Conservation (phyloP, 2,113 vertebrate genomes). For the Nibea coibor region DNA sequence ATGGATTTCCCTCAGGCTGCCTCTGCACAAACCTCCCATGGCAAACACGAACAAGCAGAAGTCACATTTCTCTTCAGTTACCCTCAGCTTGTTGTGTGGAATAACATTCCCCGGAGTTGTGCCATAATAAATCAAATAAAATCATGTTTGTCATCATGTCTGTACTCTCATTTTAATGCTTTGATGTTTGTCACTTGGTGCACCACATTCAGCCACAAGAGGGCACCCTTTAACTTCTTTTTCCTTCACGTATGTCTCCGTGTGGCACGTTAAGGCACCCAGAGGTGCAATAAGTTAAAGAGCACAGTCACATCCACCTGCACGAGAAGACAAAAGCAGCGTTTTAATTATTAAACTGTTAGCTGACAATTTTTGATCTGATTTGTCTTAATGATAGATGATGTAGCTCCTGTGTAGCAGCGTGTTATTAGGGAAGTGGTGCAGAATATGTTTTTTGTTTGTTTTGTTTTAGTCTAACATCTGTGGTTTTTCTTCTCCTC, state of each 20-base stretch:
- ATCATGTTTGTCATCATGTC: neutral
- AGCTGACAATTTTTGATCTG: neutral
- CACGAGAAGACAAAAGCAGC: neutral
- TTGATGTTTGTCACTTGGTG: neutral
- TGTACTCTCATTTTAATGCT: neutral
- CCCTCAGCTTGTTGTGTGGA: neutral
- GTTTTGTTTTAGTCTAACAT: slow-evolving; percentile 5
- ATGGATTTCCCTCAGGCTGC: slow-evolving; percentile 30
- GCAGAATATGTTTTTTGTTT: neutral
- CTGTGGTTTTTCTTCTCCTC: slow-evolving; percentile 58
- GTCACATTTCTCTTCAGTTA: neutral
- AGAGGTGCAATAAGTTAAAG: neutral
- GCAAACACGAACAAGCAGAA: neutral
- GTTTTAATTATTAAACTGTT: neutral
- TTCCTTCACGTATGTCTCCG: neutral
- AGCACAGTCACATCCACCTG: neutral
- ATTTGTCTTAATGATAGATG: no score
- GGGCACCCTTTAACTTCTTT: slow-evolving; percentile 45
- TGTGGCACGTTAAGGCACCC: neutral
- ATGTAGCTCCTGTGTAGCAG: no score
- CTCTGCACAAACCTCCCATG: neutral
- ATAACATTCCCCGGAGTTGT: neutral
- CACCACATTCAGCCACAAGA: slow-evolving; percentile 50
- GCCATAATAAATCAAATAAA: neutral
- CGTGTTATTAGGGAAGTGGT: neutral